Evolutionary conservation across 1,140 invertebrate species (phyloP).

Genomic region (Macrostomum lignano): DNA sequence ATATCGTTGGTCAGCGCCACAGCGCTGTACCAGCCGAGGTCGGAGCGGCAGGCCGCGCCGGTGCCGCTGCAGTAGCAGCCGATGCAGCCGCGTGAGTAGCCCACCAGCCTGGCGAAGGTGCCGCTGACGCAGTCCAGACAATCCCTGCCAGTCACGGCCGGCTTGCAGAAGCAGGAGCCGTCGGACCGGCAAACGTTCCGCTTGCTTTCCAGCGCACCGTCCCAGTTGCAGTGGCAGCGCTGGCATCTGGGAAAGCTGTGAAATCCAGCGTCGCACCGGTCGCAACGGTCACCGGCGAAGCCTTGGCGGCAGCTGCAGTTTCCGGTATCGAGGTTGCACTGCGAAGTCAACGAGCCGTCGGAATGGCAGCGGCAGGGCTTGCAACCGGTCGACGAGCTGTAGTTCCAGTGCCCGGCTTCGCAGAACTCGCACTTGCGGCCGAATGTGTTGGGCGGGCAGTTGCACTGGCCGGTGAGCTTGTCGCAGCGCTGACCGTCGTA

Average conservation of each 20-base stretch:
- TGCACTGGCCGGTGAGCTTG: slow-evolving; percentile 48
- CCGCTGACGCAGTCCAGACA: slow-evolving; percentile 68
- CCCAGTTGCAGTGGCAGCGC: no score
- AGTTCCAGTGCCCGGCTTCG: slow-evolving; percentile 30
- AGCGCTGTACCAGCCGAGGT: slow-evolving; percentile 23
- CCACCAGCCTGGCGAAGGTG: slow-evolving; percentile 59
- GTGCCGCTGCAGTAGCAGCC: no score
- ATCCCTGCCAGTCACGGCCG: slow-evolving; percentile 54
- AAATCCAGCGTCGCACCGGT: no score
- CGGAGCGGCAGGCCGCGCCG: slow-evolving; percentile 7
- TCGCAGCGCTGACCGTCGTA: slow-evolving; percentile 36
- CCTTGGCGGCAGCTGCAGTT: no score
- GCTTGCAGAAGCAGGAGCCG: slow-evolving; percentile 59
- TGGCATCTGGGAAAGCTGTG: no score
- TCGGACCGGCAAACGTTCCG: slow-evolving; percentile 52
- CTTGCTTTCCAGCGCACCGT: no score
- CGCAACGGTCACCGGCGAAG: no score
- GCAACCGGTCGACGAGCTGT: slow-evolving; percentile 13
- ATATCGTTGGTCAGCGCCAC: no score
- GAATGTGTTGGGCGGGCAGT: slow-evolving; percentile 54
- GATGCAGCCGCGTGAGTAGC: no score
- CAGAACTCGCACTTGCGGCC: slow-evolving; percentile 64
- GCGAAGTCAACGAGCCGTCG: no score
- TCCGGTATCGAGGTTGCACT: no score
- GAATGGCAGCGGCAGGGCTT: slow-evolving; percentile 9